Conservation (phyloP, 2,797 vertebrate species). For the Eutrigla gurnardus region DNA sequence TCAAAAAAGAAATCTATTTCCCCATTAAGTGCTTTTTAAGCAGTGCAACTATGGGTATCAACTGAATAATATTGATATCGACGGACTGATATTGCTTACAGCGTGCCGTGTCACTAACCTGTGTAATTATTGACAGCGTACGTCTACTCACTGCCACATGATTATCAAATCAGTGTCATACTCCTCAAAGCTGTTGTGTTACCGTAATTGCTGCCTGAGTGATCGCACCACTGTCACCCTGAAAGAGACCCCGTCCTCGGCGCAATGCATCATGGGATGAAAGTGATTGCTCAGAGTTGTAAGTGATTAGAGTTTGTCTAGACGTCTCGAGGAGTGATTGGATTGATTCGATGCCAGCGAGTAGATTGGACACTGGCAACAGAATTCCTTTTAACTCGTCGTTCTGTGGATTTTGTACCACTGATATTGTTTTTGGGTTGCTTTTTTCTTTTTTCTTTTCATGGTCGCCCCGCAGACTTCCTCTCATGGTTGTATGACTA, state of each 20-base stretch:
- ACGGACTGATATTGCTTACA: constrained; percentile 26
- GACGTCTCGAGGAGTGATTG: constrained; percentile 70
- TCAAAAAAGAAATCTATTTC: constrained; percentile 21
- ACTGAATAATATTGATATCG: constrained; percentile 27
- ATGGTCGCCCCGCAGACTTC: background rate
- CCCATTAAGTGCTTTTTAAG: constrained; percentile 18
- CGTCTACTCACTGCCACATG: constrained; percentile 49
- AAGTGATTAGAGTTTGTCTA: constrained; percentile 80
- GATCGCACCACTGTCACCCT: constrained; percentile 60
- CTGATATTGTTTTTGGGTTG: constrained; percentile 3
- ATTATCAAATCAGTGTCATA: constrained; percentile 63
- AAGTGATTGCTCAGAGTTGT: constrained; percentile 79
- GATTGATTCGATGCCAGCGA: constrained; percentile 75
- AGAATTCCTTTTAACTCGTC: constrained; percentile 55
- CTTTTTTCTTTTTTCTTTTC: constrained; percentile 7
- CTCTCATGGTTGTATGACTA: background rate
- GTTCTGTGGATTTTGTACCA: constrained; percentile 38
- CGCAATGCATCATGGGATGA: constrained; percentile 74
- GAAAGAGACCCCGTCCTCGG: constrained; percentile 56
- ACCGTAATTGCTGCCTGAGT: constrained; percentile 69
- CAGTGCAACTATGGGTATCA: constrained; percentile 4
- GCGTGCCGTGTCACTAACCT: constrained; percentile 23
- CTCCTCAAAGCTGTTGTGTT: constrained; percentile 61
- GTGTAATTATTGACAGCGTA: constrained; percentile 55
- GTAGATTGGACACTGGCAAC: constrained; percentile 69